These are phyloP conservation scores for Lasioglossum albipes DNA, from an alignment of 1,140 invertebrate species.

Conservation along the genomic window DNA sequence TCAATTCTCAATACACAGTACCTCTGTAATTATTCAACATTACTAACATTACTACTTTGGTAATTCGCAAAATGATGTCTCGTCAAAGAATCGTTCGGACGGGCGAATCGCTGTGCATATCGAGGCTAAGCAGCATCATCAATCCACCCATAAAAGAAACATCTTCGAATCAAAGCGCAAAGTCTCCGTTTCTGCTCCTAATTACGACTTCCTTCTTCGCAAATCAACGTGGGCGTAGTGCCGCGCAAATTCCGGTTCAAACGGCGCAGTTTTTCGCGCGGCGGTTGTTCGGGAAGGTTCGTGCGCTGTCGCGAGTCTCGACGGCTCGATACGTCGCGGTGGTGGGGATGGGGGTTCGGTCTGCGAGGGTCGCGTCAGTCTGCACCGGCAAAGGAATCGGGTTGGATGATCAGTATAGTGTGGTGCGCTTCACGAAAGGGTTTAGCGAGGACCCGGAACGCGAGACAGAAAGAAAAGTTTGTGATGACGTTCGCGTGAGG, in stretches of 20 bases:
- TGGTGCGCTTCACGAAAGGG: conserved; percentile 57
- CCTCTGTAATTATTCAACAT: too few relatives aligned
- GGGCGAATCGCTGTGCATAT: too few relatives aligned
- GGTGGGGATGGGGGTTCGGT: conserved; percentile 11
- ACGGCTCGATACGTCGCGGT: conserved; percentile 28
- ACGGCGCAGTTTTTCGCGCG: conserved; percentile 3
- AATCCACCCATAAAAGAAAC: too few relatives aligned
- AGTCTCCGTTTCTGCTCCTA: too few relatives aligned
- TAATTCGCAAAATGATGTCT: too few relatives aligned
- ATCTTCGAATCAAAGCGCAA: too few relatives aligned
- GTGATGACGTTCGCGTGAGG: conserved; percentile 69
- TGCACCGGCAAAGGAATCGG: conserved; percentile 53
- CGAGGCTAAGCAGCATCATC: too few relatives aligned
- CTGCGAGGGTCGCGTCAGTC: conserved; percentile 54
- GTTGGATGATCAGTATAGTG: conserved; percentile 67
- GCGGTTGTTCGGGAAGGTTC: conserved; percentile 26
- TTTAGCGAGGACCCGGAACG: conserved; percentile 19
- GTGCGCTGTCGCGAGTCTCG: conserved; percentile 34
- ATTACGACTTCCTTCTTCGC: too few relatives aligned
- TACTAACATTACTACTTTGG: too few relatives aligned
- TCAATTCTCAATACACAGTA: too few relatives aligned
- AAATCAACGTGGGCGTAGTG: not conserved
- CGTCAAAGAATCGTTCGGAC: too few relatives aligned
- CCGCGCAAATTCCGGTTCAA: not conserved
- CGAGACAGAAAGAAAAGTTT: conserved; percentile 37